These are phyloP conservation scores for Luperina nickerlii DNA, from an alignment of 2,888 invertebrate species.

Conservation along the genomic window DNA sequence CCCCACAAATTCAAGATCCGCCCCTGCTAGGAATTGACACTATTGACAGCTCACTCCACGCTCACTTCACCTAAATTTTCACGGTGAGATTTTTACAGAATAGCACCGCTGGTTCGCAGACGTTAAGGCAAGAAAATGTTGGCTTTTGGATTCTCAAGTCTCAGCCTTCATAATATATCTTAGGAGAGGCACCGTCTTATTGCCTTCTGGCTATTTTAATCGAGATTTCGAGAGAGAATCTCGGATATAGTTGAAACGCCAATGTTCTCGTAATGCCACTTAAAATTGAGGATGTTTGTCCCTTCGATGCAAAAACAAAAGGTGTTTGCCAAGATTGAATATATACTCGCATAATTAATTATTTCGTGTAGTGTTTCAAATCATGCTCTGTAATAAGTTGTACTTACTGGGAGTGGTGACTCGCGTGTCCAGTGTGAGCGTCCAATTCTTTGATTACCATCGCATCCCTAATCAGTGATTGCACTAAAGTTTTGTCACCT, in stretches of 20 bases:
- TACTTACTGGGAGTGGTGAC: conserved; percentile 95
- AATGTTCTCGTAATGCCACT: conserved; percentile 40
- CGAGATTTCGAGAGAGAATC: too few species aligned
- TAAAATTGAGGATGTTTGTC: conserved; percentile 4
- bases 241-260: neutral
- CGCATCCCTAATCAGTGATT: conserved; percentile 97
- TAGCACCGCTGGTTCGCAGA: neutral
- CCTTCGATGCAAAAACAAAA: conserved; percentile 31
- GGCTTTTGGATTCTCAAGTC: neutral
- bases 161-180: neutral
- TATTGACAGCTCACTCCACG: too few species aligned
- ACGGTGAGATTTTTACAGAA: too few species aligned
- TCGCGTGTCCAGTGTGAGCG: conserved; percentile 92
- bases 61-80: too few species aligned
- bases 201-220: neutral
- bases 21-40: too few species aligned
- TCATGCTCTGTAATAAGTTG: conserved; percentile 75
- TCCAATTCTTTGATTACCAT: conserved; percentile 96
- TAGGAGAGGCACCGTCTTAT: neutral
- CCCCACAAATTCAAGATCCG: too few species aligned
- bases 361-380: conserved; percentile 61
- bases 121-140: neutral
- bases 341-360: neutral
- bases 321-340: conserved; percentile 24
- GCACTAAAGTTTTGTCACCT: conserved; percentile 97